Evolutionary conservation across 2,888 invertebrate genomes (phyloP), one percentile per base, ranked within the genome.

Genomic region (Troides aeacus): DNA sequence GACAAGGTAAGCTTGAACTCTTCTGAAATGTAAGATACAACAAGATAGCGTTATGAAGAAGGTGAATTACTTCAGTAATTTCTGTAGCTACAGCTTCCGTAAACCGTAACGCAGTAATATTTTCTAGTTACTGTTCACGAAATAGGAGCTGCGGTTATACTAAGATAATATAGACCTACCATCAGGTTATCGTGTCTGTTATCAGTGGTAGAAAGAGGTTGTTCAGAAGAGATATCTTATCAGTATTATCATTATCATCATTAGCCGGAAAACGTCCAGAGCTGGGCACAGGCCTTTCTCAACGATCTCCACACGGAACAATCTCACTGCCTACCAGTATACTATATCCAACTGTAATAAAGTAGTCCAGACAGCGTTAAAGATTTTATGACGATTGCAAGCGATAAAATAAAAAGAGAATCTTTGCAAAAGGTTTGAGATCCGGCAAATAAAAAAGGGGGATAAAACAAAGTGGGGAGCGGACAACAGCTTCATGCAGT

Each of bases 401-500:
- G 50, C 39, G 36, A 39, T 53, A 66, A 70, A 62, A 65, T 56
- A 57, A 39, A 39, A 62, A 65, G 58, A 61, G 62, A 36, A 58
- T 62, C 61, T 23, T 21, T 66, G 18, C 53, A 50, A 58, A 70
- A 53, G 18, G 56, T 63, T 70, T 42, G 36, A 50, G 23, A 66
- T 39, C 46, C 58, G 57, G 53, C 50, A 46, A 30, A 64, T 7
- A 64, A 68, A 64, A 56, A 42, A 59, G 39, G 10, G 39, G 39
- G 39, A 23, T 53, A 36, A 18, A 66, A 66, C 57, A 65, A 61
- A 53, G 63, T 57, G 56, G 56, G 46, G 58, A 30, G 70, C 50
- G 50, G 59, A 70, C 64, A 63, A 63, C 68, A 63, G 66, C 66
- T 70, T 63, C 63, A 70, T 72, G 69, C 69, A 72, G 68, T 67